phyloP scores from a whole-genome alignment of 2,113 vertebrate species.

The Suncus etruscus region DNA sequence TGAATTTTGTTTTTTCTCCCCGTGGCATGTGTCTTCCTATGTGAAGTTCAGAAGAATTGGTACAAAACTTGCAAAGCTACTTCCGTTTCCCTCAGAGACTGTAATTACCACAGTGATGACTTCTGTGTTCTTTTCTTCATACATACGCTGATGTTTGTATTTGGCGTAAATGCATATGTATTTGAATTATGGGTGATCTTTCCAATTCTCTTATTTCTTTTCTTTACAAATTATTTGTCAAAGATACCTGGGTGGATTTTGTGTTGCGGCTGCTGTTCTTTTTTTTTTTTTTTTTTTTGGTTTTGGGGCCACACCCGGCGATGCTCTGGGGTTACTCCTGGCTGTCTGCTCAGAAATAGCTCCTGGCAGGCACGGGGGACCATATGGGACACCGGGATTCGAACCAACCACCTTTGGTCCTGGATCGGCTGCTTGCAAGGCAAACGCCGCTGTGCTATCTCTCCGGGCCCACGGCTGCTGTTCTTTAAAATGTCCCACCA shows the following conservation, averaged over 20 bases:
- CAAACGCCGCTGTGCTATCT: no score
- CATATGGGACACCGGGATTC: no score
- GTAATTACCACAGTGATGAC: neutral
- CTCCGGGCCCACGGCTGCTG: no score
- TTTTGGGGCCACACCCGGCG: no score
- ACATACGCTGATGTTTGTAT: neutral
- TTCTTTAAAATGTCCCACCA: neutral
- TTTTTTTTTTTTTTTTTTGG: no score
- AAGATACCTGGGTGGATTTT: neutral
- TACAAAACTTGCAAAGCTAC: neutral
- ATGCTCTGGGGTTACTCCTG: no score
- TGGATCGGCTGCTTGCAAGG: no score
- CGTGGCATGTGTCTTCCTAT: neutral
- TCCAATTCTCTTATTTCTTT: neutral
- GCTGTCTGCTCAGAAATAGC: no score
- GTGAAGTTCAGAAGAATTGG: neutral
- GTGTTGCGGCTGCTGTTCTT: no score
- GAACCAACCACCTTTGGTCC: no score
- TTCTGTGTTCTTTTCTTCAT: neutral
- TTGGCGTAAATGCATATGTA: neutral
- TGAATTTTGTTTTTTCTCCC: neutral
- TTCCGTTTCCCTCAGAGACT: neutral
- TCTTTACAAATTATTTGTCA: slow-evolving; percentile 28
- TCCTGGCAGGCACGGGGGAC: no score
- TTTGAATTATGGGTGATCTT: neutral